Base-by-base conservation (phyloP, 1,140 invertebrate genomes). In the Himalopsyche phryganea region DNA sequence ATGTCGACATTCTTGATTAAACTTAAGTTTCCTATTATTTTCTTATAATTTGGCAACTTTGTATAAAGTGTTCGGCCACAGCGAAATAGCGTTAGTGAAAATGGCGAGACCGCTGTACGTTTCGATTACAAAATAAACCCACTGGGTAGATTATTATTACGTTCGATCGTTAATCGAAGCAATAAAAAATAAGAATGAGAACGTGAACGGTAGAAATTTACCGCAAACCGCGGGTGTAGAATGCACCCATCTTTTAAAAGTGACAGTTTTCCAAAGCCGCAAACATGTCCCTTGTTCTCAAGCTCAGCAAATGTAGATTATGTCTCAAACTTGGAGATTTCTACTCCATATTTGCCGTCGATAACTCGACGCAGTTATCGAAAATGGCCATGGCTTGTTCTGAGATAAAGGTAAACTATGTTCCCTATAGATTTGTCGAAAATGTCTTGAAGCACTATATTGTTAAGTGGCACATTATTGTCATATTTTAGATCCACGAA, bases 331-430 rank as follows among this genome's bases (percentile, higher is more conserved):
- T 78, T 19, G 76, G 76, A 33, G 76, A 78, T 54, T 78, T 78
- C 60, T 77, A 76, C 61, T 78, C 76, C 55, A 78, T 78, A 61
- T 78, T 77, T 57, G 73, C 75, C 47, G 65, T 72, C 63, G 75
- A 77, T 66, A 77, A 77, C 65, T 70, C 72, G 47, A 60, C 80
- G 18, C 78, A 80, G 66, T 68, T 81, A 19, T 75, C 80, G 14
- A 78, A 80, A 65, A 81, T 81, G 76, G 73, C 80, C 51, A 81
- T 81, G 80, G 79, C 80, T 66, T 82, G 81, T 67, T 71, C 79
- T 18, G 71, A 76, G 47, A 70, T 82, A 36, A 76, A 81, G 68
- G 81, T 81, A 44, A 44, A 5, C 13, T 19, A 7, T 53, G 10
- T 13, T 36, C 13, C 19, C 15, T 2, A 13, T 13, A 28, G 13